Conservation (phyloP, 2,888 invertebrate species). For the Drosophila demipolita region DNA sequence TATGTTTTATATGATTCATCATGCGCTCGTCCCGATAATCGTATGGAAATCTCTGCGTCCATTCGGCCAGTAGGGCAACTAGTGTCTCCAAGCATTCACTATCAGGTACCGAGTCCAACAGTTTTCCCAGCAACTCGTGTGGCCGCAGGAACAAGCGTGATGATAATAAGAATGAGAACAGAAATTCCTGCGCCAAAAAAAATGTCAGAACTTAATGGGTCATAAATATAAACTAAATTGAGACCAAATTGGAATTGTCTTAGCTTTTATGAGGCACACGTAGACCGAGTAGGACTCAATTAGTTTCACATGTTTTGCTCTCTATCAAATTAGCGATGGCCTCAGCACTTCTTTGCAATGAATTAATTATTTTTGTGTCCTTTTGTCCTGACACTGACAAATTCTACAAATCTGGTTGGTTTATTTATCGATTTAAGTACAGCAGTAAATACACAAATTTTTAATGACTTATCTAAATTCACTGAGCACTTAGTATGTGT, state of each 20-base stretch:
- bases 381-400: background rate
- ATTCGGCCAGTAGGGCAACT: conserved; percentile 83
- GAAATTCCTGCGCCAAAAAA: conserved; percentile 78
- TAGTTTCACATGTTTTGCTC: conserved; percentile 1
- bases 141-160: conserved; percentile 85
- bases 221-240: background rate
- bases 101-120: conserved; percentile 84
- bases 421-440: background rate
- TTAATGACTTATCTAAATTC: background rate
- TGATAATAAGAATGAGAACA: conserved; percentile 85
- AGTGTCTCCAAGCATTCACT: conserved; percentile 83
- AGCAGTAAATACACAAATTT: background rate
- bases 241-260: background rate
- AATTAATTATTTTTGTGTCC: conserved; percentile 72
- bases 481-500: background rate
- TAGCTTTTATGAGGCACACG: conserved; percentile 9
- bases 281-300: conserved; percentile 5
- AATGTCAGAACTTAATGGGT: background rate
- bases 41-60: conserved; percentile 85
- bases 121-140: conserved; percentile 84
- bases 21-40: conserved; percentile 85
- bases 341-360: conserved; percentile 49
- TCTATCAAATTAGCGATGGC: conserved; percentile 11
- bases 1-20: conserved; percentile 85
- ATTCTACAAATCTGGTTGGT: background rate